These are phyloP conservation scores for Anthopleura sola DNA, from an alignment of 64 coral and sea anemone species.

Conservation along the genomic window DNA sequence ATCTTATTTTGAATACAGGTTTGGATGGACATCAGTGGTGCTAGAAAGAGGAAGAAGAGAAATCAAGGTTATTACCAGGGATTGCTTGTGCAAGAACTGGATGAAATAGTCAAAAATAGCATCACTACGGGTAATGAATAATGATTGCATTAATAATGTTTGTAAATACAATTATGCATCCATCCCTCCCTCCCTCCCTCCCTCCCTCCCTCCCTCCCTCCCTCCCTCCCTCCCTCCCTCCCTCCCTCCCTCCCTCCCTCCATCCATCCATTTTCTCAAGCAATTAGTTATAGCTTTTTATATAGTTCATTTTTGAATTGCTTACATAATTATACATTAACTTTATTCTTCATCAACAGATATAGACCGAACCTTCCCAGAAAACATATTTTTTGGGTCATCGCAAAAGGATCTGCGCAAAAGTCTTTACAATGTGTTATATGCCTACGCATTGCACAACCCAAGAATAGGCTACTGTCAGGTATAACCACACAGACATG, in stretches of 20 bases:
- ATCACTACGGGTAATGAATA: constrained; percentile 67
- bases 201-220: neutral
- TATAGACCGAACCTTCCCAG: constrained; percentile 94
- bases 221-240: neutral
- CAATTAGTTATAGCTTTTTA: no score
- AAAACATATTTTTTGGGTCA: constrained; percentile 86
- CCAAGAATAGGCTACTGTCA: constrained; percentile 96
- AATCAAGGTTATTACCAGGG: constrained; percentile 58
- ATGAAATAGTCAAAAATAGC: constrained; percentile 61
- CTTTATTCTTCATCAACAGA: constrained; percentile 35
- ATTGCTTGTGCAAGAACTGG: constrained; percentile 39
- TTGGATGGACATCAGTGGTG: constrained; percentile 89
- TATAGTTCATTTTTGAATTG: neutral
- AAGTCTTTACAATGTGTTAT: constrained; percentile 73
- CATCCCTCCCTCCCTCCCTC: neutral
- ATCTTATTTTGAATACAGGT: constrained; percentile 35
- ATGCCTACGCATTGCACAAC: constrained; percentile 91
- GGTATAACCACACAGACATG: no score
- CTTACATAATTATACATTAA: neutral
- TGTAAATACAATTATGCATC: neutral
- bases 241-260: neutral
- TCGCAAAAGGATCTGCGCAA: constrained; percentile 42
- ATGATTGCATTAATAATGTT: neutral
- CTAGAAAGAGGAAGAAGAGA: constrained; percentile 71
- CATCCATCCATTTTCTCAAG: neutral